phyloP scores from a whole-genome alignment of 2,888 invertebrate species.

The Rhagonycha lutea region DNA sequence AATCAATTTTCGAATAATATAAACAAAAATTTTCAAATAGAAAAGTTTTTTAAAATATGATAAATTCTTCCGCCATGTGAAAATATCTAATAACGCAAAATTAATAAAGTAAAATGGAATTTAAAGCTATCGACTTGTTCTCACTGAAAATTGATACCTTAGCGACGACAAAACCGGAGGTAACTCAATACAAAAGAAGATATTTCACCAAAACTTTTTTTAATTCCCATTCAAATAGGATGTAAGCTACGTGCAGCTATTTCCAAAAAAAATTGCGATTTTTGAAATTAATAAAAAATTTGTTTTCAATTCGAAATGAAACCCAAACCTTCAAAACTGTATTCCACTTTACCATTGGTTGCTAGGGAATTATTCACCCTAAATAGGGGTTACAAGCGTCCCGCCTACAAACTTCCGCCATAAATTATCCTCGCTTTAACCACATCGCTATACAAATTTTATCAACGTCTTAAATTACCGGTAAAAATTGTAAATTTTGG shows the following conservation, averaged over 20 bases:
- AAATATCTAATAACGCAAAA: slow-evolving; percentile 14
- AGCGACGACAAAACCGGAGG: slow-evolving; percentile 24
- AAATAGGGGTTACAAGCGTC: slow-evolving; percentile 7
- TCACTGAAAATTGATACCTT: slow-evolving; percentile 31
- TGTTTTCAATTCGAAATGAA: not conserved
- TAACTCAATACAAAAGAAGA: slow-evolving; percentile 23
- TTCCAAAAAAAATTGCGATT: not conserved
- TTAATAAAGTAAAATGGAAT: slow-evolving; percentile 7
- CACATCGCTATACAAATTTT: not conserved
- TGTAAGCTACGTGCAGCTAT: slow-evolving; percentile 33
- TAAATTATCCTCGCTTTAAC: not conserved
- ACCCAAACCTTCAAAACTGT: slow-evolving; percentile 12
- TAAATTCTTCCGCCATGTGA: not conserved
- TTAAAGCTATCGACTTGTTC: slow-evolving; percentile 23
- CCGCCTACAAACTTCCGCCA: slow-evolving; percentile 19
- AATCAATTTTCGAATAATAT: not conserved
- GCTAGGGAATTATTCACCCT: slow-evolving; percentile 24
- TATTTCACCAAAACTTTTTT: slow-evolving; percentile 31
- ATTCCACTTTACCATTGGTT: slow-evolving; percentile 25
- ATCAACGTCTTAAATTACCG: not conserved
- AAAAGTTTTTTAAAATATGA: not conserved
- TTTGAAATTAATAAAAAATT: not conserved
- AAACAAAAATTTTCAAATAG: not conserved
- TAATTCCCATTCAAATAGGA: slow-evolving; percentile 31
- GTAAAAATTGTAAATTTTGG: too few relatives aligned